Evolutionary conservation across 2,113 vertebrate species (phyloP), one percentile per base, ranked within the genome.

Genomic region (Paralichthys olivaceus): DNA sequence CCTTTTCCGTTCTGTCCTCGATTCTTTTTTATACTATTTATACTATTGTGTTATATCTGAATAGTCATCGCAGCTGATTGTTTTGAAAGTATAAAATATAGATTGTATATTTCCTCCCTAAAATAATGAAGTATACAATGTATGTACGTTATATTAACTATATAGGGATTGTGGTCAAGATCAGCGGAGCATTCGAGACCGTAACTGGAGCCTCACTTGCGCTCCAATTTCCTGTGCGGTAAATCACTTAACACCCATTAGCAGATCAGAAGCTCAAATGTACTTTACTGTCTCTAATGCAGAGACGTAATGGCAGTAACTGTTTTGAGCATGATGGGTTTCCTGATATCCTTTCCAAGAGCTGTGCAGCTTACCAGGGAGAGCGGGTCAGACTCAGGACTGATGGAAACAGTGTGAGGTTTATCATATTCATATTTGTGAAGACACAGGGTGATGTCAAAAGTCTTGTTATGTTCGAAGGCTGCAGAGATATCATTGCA

Each of bases 221-320:
- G 29, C 56, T 88, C 70, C 75, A 72, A 70, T 92, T 92, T 94
- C 93, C 91, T 89, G 84, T 91, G 79, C 85, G 72, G 66, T 88
- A 86, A 90, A 91, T 92, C 88, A 86, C 87, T 86, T 65, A 88
- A 83, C 80, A 81, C 77, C 84, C 87, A 91, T 92, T 91, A 92
- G 81, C 69, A 70, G 68, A 56, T 80, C 56, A 85, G 79, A 86
- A 64, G 66, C 83, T 81, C 77, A 85, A 72, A 88, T 89, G 89
- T 81, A 82, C 84, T 86, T 83, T 83, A 67, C 67, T 26, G 43
- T 84, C 83, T 91, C 81, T 90, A 79, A 89, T 85, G 75, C 83
- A 72, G 69, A 86, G 64, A 72, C 59, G 14, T 83, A 78, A 79
- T 75, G 67, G 68, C 34, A 65, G 76, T 22, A 62, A 45, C 74